Conservation (phyloP, 2,888 invertebrate species). For the Chouioia cunea region DNA sequence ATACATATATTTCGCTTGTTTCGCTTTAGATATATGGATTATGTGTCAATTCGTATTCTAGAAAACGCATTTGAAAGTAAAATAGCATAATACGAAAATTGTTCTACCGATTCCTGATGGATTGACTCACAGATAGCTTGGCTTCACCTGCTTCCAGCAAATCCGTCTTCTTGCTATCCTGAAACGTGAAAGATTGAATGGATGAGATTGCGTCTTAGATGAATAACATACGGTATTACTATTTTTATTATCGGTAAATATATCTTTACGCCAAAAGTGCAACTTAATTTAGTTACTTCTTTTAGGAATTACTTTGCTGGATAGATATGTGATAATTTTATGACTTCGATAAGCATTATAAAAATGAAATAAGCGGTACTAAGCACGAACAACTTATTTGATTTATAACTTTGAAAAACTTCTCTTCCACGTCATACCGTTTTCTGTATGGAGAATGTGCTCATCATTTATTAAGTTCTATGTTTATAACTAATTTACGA, state of each 20-base stretch:
- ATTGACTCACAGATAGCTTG: conserved; percentile 24
- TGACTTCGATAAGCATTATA: too few species aligned
- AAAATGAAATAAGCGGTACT: too few species aligned
- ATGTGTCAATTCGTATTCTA: neutral
- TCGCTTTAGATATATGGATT: neutral
- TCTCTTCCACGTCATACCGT: neutral
- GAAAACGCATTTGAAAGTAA: too few species aligned
- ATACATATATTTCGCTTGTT: neutral
- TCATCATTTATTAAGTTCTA: conserved; percentile 7
- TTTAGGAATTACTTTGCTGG: neutral
- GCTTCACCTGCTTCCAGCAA: conserved; percentile 29
- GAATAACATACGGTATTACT: conserved; percentile 7
- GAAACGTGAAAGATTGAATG: conserved; percentile 24
- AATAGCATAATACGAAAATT: conserved; percentile 25
- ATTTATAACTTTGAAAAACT: too few species aligned
- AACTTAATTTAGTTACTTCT: conserved; percentile 4
- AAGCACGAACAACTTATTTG: too few species aligned
- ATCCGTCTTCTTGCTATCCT: conserved; percentile 20
- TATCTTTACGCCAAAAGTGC: conserved; percentile 13
- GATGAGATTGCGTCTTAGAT: conserved; percentile 17
- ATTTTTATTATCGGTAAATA: conserved; percentile 23
- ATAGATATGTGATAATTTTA: too few species aligned
- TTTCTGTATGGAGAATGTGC: conserved; percentile 12
- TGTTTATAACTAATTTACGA: conserved; percentile 32
- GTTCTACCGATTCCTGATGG: conserved; percentile 11